Evolutionary conservation across 2,797 vertebrate genomes (phyloP), one percentile per base, ranked within the genome.

Genomic region (Pempheris klunzingeri): DNA sequence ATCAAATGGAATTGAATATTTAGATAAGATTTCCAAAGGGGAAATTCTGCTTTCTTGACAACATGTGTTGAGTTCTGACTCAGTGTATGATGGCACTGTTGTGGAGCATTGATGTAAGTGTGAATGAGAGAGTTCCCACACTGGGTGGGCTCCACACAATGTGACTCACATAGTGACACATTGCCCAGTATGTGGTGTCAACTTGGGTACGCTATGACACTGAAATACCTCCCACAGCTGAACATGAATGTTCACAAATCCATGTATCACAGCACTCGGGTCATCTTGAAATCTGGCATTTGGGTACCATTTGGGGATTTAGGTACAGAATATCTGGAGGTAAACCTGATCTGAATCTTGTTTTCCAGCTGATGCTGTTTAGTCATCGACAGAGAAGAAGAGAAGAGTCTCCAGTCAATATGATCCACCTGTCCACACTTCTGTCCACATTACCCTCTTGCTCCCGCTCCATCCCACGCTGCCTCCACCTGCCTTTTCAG

Each of bases 131-230:
- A 76, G 73, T 84, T 86, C 80, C 70, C 72, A 86, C 87, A 69
- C 64, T 36, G 47, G 55, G 77, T 81, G 70, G 80, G 80, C 87
- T 80, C 75, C 82, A 84, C 82, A 77, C 78, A 55, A 17, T 34
- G 67, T 89, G 87, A 89, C 68, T 91, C 85, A 91, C 69, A 11
- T 34, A 59, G 74, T 84, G 82, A 88, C 82, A 88, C 77, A 77
- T 58, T 14, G 47, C 34, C 50, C 77, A 36, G 41, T n/a, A 43
- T 64, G 64, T 39, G 10, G 63, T 72, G 71, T 80, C 77, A 39
- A 17, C 54, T 44, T 39, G 26, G 77, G 39, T 49, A 84, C 44
- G 46, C 20, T 61, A 34, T 54, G 41, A 63, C 57, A n/a, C 26
- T 24, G 12, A 60, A 62, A 80, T 6, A 10, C 62, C 43, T 52